Base-by-base conservation (phyloP, 2,888 invertebrate genomes). In the Ophioninae sp. region DNA sequence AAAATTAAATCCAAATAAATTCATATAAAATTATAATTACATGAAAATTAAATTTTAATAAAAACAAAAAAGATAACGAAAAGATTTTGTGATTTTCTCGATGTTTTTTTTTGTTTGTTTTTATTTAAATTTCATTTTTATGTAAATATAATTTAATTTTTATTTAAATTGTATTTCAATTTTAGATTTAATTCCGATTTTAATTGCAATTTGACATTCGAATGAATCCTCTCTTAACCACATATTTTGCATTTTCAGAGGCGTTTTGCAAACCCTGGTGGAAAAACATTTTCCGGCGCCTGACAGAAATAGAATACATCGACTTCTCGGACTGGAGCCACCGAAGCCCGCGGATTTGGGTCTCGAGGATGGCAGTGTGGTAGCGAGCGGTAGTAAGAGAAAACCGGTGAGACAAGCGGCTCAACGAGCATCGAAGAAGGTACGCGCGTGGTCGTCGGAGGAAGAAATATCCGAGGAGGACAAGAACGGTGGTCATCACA, bases 241-340 rank as follows among this genome's bases (percentile, higher is more conserved):
- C 30, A 13, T n/a, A 39, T 7, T 41, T 65, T 65, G 37, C 6
- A 30, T 67, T 81, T 37, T 39, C 93, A 98, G 98, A 93, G 99
- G 99, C 86, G 99, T 99, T 37, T 95, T 99, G 91, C 98, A 99
- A 93, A 96, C 98, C 0, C 93, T 99, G 81, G 98, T 99, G 0
- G 99, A 99, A 93, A 99, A 99, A 92, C 99, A 99, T 93, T 99
- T 99, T 92, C 99, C 99, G 0, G 98, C 99, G 0, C 98, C 99
- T 5, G 97, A 99, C 93, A 94, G 98, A 73, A 95, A 95, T 92
- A 95, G 97, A 85, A 97, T 97, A 88, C 96, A 96, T 91, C 95
- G 96, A 10, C 94, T 97, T 79, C 94, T 98, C 68, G 97, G 96
- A 0, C 90, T 96, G 9, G 95, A 96, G 87, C 91, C 94, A 41